phyloP scores from a whole-genome alignment of 2,888 invertebrate genomes.

The Drosophila incognita region DNA sequence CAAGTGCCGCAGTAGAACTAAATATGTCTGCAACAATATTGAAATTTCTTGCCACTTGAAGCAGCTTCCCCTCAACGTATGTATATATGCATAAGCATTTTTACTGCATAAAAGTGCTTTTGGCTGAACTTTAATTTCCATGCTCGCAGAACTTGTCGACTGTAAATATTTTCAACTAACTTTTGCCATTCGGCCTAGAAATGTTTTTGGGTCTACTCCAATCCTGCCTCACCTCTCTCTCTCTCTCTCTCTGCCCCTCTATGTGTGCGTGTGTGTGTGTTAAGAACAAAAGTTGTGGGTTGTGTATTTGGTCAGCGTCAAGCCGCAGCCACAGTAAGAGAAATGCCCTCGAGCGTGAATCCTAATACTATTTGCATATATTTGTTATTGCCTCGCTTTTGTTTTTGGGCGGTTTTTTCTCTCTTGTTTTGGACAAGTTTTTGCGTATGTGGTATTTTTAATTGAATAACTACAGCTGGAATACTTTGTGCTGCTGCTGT shows the following conservation, averaged over 20 bases:
- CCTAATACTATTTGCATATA: constrained; percentile 69
- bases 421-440: constrained; percentile 32
- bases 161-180: constrained; percentile 57
- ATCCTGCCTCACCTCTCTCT: neutral
- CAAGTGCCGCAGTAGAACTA: constrained; percentile 40
- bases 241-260: neutral
- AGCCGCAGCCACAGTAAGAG: constrained; percentile 35
- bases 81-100: constrained; percentile 25
- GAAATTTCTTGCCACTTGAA: constrained; percentile 24
- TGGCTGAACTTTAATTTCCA: constrained; percentile 52
- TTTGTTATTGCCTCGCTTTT: constrained; percentile 40
- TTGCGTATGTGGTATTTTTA: constrained; percentile 58
- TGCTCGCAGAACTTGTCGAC: constrained; percentile 24
- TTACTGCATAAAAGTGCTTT: constrained; percentile 14
- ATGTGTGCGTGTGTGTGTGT: constrained; percentile 6
- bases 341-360: constrained; percentile 35
- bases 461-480: constrained; percentile 72
- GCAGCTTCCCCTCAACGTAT: neutral
- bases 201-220: constrained; percentile 11
- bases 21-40: constrained; percentile 37
- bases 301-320: constrained; percentile 46
- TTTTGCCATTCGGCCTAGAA: constrained; percentile 63
- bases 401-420: constrained; percentile 1
- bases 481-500: constrained; percentile 30
- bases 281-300: constrained; percentile 42